These are phyloP conservation scores for Lithophane socia DNA, from an alignment of 2,888 invertebrate species.

Conservation along the genomic window DNA sequence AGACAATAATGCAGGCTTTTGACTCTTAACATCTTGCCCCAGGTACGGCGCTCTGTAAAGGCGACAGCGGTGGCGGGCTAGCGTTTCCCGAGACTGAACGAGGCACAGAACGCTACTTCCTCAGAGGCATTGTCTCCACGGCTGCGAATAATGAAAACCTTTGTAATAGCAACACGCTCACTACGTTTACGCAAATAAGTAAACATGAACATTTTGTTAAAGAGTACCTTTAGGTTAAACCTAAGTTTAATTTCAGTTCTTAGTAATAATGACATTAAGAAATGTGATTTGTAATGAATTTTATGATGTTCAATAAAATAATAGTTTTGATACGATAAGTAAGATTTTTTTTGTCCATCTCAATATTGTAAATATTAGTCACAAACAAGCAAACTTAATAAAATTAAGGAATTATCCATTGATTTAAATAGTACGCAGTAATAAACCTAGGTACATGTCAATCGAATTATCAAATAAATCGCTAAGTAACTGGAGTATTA, in stretches of 20 bases:
- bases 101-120: conserved; percentile 75
- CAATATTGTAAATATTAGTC: no score
- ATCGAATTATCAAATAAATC: no score
- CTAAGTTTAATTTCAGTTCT: no score
- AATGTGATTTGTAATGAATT: conserved; percentile 27
- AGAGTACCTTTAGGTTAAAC: conserved; percentile 59
- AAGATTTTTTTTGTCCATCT: no score
- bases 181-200: conserved; percentile 77
- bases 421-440: no score
- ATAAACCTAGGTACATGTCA: no score
- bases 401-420: no score
- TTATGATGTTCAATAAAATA: no score
- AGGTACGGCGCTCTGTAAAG: conserved; percentile 82
- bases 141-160: conserved; percentile 74
- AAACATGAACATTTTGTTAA: conserved; percentile 79
- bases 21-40: neutral
- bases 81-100: conserved; percentile 74
- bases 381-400: no score
- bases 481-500: no score
- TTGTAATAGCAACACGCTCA: conserved; percentile 75
- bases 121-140: conserved; percentile 82
- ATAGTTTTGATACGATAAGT: no score
- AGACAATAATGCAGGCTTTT: neutral
- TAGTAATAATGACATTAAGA: neutral
- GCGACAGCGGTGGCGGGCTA: conserved; percentile 85